Percentiles rank a stretch among this genome's conserved stretches.
phyloP scores from a whole-genome alignment of 2,797 vertebrate genomes.

The Rhyacichthys aspro region DNA sequence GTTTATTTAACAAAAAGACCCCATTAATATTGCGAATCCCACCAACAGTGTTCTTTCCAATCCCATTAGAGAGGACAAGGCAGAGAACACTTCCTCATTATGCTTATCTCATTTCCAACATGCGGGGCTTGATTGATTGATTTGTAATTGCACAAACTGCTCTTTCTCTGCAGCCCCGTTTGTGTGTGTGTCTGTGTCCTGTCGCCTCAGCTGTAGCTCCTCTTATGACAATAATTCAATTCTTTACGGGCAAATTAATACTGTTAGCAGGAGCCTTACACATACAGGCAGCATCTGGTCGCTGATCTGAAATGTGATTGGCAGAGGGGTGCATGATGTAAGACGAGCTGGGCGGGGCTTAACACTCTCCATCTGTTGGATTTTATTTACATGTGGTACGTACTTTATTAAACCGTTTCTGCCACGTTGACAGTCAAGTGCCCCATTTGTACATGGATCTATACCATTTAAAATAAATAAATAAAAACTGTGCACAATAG shows the following conservation, averaged over 20 bases:
- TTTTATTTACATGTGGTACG: too few species aligned
- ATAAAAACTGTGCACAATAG: too few species aligned
- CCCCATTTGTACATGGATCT: too few species aligned
- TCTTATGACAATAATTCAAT: constrained; percentile 56
- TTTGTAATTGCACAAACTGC: constrained; percentile 57
- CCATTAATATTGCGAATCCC: not conserved
- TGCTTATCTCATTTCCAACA: constrained; percentile 53
- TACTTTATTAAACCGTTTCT: too few species aligned
- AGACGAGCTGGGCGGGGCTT: constrained; percentile 33
- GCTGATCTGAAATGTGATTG: constrained; percentile 36
- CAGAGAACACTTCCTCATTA: constrained; percentile 8
- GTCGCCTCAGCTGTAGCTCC: constrained; percentile 27
- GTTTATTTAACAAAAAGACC: constrained; percentile 3
- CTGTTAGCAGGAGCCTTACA: constrained; percentile 57
- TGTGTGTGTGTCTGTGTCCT: constrained; percentile 5
- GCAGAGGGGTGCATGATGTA: constrained; percentile 42
- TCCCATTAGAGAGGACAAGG: not conserved
- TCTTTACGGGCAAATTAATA: constrained; percentile 60
- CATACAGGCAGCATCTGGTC: constrained; percentile 12
- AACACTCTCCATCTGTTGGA: too few species aligned
- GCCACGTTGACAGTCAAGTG: too few species aligned
- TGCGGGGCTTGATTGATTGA: constrained; percentile 52
- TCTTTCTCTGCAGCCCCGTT: constrained; percentile 12
- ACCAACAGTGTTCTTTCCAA: not conserved
- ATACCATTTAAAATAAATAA: too few species aligned